These are phyloP conservation scores for Pterocles burchelli DNA, from an alignment of 2,113 vertebrate species.

Conservation along the genomic window DNA sequence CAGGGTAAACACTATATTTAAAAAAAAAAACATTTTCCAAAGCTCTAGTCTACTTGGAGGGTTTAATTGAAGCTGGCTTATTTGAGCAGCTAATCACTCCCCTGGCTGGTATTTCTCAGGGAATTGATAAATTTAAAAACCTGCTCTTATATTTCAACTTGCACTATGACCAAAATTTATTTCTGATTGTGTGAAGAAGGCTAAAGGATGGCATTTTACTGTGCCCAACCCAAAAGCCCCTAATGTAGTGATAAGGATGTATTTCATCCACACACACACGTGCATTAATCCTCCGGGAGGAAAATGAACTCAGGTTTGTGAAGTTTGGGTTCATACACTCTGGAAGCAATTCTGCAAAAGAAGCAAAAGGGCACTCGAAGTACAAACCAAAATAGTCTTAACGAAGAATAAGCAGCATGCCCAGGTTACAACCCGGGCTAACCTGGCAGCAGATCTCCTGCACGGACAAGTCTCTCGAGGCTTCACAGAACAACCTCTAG, in stretches of 20 bases:
- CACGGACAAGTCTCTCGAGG: rapidly evolving
- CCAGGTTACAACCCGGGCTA: not conserved
- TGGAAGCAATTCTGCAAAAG: not conserved
- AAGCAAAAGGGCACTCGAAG: not conserved
- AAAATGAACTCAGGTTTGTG: not conserved
- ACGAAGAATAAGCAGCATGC: rapidly evolving
- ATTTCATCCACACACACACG: too few relatives aligned
- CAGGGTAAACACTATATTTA: not conserved
- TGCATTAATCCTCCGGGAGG: too few relatives aligned
- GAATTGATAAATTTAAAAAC: not conserved
- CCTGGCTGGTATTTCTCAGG: not conserved
- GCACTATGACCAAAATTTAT: not conserved
- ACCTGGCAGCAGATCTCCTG: not conserved
- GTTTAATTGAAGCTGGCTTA: not conserved
- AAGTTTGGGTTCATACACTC: not conserved
- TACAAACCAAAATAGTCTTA: not conserved
- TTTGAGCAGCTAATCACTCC: not conserved
- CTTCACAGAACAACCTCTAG: not conserved
- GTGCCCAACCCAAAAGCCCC: not conserved
- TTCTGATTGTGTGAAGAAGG: not conserved
- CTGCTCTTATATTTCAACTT: not conserved
- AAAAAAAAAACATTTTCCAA: not conserved
- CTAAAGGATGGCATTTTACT: not conserved
- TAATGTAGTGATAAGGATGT: too few relatives aligned
- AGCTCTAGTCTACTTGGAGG: not conserved